phyloP scores from a whole-genome alignment of 2,797 vertebrate genomes.

The Notolepis coatsorum region DNA sequence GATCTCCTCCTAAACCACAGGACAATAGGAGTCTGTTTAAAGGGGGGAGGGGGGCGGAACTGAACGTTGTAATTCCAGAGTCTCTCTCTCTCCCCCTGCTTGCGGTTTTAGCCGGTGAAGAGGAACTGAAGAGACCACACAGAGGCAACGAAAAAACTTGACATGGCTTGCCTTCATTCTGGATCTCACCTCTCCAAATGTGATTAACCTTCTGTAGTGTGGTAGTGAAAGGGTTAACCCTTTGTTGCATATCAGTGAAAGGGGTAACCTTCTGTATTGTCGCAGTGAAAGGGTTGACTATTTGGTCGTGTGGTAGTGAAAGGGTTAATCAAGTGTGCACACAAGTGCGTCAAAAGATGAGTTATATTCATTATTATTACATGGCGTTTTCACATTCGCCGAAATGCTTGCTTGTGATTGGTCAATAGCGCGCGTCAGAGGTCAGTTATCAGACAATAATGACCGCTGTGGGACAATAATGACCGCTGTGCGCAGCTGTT shows the following conservation, averaged over 20 bases:
- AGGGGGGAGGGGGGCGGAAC: constrained; percentile 1
- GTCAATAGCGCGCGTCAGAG: too few species aligned
- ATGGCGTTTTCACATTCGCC: neutral
- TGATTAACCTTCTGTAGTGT: too few species aligned
- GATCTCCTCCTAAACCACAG: constrained; percentile 69
- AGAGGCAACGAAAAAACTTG: constrained; percentile 2
- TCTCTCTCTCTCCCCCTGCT: constrained; percentile 56
- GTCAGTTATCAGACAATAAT: too few species aligned
- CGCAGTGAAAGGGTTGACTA: too few species aligned
- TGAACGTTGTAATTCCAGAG: constrained; percentile 62
- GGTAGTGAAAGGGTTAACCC: too few species aligned
- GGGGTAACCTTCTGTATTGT: too few species aligned
- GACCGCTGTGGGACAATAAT: too few species aligned
- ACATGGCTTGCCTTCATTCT: constrained; percentile 61
- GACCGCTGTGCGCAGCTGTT: too few species aligned
- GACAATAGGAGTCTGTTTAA: constrained; percentile 58
- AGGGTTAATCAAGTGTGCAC: too few species aligned
- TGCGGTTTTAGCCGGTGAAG: constrained; percentile 48
- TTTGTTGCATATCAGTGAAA: too few species aligned
- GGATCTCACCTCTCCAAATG: constrained; percentile 50
- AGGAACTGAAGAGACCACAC: constrained; percentile 55
- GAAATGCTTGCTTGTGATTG: too few species aligned
- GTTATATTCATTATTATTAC: constrained; percentile 2
- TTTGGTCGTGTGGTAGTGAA: too few species aligned
- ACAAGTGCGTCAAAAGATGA: constrained; percentile 41